Evolutionary conservation across 1,140 invertebrate species (phyloP).

Genomic region (Onthophagus taurus): DNA sequence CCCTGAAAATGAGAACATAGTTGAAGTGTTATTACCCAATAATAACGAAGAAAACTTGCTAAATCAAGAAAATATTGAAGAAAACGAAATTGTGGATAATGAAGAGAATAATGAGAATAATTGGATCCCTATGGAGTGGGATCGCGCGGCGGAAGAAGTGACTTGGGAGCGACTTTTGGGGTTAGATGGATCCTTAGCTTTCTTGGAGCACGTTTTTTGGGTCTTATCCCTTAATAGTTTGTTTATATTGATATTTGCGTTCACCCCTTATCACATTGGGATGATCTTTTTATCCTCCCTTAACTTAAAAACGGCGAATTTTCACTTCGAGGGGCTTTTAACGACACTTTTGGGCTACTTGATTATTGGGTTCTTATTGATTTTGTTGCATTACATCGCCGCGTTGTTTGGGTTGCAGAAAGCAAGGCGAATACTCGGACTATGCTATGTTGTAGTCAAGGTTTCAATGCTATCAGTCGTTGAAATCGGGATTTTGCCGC

Average conservation of each 20-base stretch:
- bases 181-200: conserved; percentile 92
- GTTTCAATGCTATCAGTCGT: conserved; percentile 84
- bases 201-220: conserved; percentile 99
- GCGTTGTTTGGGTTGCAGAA: conserved; percentile 65
- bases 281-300: conserved; percentile 69
- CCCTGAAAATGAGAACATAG: conserved; percentile 26
- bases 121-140: conserved; percentile 99
- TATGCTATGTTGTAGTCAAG: conserved; percentile 97
- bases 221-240: conserved; percentile 94
- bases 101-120: conserved; percentile 79
- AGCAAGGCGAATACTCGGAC: conserved; percentile 77
- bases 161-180: conserved; percentile 96
- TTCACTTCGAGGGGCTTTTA: conserved; percentile 87
- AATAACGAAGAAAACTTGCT: conserved; percentile 24
- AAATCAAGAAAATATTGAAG: conserved; percentile 20
- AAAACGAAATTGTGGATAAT: conserved; percentile 30
- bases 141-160: conserved; percentile 91
- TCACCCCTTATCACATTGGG: conserved; percentile 93
- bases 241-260: conserved; percentile 91
- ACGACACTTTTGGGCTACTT: conserved; percentile 92
- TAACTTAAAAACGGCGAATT: conserved; percentile 60
- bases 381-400: conserved; percentile 72
- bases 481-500: conserved; percentile 92
- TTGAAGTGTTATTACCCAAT: conserved; percentile 19
- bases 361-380: conserved; percentile 74